A percentile compares a stretch with the other conserved stretches of the same genome.
Conservation (phyloP, 1,140 invertebrate species). For the Lasioglossum baleicum region DNA sequence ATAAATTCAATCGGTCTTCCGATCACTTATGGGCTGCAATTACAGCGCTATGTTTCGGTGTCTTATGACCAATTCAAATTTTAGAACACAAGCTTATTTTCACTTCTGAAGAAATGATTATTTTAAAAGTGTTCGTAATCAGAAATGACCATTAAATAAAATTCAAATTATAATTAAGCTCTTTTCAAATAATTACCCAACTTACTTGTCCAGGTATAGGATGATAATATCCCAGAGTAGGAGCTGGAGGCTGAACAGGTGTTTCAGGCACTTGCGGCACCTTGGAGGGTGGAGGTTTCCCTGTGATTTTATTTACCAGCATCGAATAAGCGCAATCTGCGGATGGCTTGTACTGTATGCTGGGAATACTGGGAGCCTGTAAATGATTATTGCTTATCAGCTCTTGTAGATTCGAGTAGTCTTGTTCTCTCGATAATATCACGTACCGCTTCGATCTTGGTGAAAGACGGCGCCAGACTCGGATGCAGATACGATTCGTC, state of each 20-base stretch:
- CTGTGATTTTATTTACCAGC: conserved; percentile 90
- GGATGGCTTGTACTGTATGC: conserved; percentile 88
- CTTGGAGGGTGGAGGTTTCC: conserved; percentile 81
- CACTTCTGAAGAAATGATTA: too few species aligned
- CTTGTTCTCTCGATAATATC: too few species aligned
- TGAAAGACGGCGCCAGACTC: conserved; percentile 83
- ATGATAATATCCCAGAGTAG: conserved; percentile 71
- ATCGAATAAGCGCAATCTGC: conserved; percentile 92
- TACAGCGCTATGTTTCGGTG: too few species aligned
- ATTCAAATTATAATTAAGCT: too few species aligned
- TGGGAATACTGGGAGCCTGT: conserved; percentile 84
- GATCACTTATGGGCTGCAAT: too few species aligned
- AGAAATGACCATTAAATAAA: too few species aligned
- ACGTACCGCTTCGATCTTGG: conserved; percentile 83
- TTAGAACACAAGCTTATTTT: too few species aligned
- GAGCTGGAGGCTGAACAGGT: conserved; percentile 60
- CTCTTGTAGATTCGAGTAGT: too few species aligned
- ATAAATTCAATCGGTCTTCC: neutral
- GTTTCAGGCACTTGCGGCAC: conserved; percentile 56
- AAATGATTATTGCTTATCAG: too few species aligned
- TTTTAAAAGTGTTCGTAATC: too few species aligned
- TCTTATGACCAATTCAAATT: too few species aligned
- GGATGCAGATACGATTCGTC: conserved; percentile 90
- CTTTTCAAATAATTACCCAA: too few species aligned
- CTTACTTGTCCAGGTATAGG: conserved; percentile 58